Evolutionary conservation across 2,888 invertebrate species (phyloP), one percentile per base, ranked within the genome.

Genomic region (Polydesmus complanatus): DNA sequence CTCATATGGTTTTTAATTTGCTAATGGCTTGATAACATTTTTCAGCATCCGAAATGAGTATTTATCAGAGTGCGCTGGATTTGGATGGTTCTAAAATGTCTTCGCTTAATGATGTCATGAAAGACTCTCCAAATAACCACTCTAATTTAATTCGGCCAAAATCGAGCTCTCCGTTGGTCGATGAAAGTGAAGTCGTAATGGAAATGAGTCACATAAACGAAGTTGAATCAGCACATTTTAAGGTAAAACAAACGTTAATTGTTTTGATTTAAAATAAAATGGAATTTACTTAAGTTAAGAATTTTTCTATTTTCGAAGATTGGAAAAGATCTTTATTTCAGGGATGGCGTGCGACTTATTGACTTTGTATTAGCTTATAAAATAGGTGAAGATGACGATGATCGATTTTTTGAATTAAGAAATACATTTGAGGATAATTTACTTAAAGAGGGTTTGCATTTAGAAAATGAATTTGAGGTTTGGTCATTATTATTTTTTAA

Each of bases 401-500:
- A 27, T 37, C 27, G 53, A 19, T 26, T 57, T n/a, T 54, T 19
- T 22, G 51, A 61, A 27, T 23, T 57, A 18, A 50, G 64, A 27
- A 48, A 60, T 21, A 37, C 47, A 8, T 64, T 64, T 52, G 64
- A 64, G 53, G 47, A 50, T 5, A 62, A 60, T 54, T 53, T 64
- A 14, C 48, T 47, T 27, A 56, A 57, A 18, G 64, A 64, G 25
- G 64, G 64, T 2, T 47, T 64, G 54, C 23, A 57, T 21, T 55
- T 64, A 47, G 64, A 64, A 50, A 47, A 62, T 27, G 64, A 64
- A 57, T 26, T 37, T 27, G 61, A 56, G 56, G 61, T 56, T n/a
- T n/a, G n/a, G n/a, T n/a, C n/a, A 51, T 2, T 22, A 18, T 55
- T 55, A 23, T 26, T 18, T 27, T 27, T 18, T 55, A 27, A 19